Conservation (phyloP, 2,797 vertebrate genomes). For the Fratercula arctica region DNA sequence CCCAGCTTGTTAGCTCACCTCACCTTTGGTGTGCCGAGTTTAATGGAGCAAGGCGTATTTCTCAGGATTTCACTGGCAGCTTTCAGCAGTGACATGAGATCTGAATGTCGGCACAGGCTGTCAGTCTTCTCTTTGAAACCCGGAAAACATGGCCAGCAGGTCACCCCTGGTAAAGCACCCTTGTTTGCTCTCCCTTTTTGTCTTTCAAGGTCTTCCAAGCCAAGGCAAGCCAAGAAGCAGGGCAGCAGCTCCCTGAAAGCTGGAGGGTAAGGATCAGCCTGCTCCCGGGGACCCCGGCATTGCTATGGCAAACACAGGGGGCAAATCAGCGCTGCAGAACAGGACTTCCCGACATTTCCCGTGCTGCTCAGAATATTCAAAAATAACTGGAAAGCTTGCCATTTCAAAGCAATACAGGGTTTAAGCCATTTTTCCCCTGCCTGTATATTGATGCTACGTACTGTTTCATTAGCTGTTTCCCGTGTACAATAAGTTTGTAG, state of each 20-base stretch:
- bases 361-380: not conserved
- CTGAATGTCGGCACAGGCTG: not conserved
- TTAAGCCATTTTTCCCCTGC: not conserved
- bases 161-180: not conserved
- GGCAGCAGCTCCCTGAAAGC: not conserved
- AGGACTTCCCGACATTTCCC: not conserved
- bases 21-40: not conserved
- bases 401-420: not conserved
- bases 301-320: not conserved
- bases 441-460: not conserved
- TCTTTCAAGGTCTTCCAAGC: not conserved
- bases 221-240: not conserved
- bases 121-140: not conserved
- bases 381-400: not conserved
- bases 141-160: accelerated
- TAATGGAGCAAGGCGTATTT: not conserved
- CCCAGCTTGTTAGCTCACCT: not conserved
- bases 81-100: not conserved
- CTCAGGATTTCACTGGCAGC: not conserved
- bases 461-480: not conserved
- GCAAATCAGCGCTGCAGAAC: not conserved
- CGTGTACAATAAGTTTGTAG: not conserved
- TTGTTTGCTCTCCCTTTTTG: not conserved
- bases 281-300: not conserved
- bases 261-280: not conserved